Conservation (phyloP, 2,113 vertebrate species). For the Accipiter virgatus region DNA sequence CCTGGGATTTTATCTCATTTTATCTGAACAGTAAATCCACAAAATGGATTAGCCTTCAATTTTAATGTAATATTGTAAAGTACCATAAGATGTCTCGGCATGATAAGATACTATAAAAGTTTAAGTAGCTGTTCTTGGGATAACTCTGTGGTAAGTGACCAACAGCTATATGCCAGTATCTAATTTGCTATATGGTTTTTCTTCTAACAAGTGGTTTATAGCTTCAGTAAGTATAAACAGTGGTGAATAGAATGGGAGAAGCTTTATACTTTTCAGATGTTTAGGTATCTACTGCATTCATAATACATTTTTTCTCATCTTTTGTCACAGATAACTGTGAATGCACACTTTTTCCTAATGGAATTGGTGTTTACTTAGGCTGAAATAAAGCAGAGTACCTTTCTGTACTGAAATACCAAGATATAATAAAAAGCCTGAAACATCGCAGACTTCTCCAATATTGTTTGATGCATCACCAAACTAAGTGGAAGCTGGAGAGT, state of each 20-base stretch:
- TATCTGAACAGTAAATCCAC: constrained; percentile 2
- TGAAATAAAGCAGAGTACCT: constrained; percentile 5
- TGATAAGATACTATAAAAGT: constrained; percentile 6
- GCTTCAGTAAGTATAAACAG: not conserved
- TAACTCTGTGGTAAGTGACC: not conserved
- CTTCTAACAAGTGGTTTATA: not conserved
- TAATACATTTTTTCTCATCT: not conserved
- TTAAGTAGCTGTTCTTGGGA: not conserved
- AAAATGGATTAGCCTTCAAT: constrained; percentile 36
- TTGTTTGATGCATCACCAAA: not conserved
- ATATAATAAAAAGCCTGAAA: not conserved
- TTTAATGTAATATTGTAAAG: constrained; percentile 45
- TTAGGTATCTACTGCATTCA: not conserved
- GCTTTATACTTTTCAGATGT: constrained; percentile 16
- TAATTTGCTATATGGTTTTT: not conserved
- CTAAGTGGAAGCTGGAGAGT: not conserved
- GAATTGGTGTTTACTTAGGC: not conserved
- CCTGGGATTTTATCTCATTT: constrained; percentile 30
- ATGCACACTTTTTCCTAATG: not conserved
- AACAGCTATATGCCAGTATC: not conserved
- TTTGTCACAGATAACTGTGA: not conserved
- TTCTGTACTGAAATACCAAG: not conserved
- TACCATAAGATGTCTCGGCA: not conserved
- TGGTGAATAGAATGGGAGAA: not conserved
- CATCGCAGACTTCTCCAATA: not conserved